Conservation (phyloP, 2,888 invertebrate genomes). For the Leucophenga maculata region DNA sequence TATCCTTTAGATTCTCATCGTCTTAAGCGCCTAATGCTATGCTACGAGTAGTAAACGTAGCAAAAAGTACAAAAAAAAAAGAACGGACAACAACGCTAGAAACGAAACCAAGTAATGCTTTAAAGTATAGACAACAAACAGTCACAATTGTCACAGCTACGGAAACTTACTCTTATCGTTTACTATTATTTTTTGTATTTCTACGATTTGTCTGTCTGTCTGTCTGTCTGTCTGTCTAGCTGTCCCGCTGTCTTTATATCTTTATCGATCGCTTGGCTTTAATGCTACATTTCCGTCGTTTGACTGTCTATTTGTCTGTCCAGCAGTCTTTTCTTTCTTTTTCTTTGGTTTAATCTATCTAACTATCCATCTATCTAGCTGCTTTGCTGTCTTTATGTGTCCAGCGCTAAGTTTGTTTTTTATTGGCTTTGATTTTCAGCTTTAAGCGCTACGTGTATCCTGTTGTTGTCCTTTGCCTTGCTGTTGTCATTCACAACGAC, state of each 20-base stretch:
- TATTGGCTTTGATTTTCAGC: slow-evolving; percentile 56
- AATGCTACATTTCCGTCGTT: slow-evolving; percentile 22
- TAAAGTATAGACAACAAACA: slow-evolving; percentile 59
- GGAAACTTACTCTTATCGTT: slow-evolving; percentile 28
- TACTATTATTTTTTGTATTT: background rate
- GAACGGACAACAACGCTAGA: background rate
- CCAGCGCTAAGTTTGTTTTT: background rate
- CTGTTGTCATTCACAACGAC: slow-evolving; percentile 39
- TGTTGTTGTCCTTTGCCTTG: slow-evolving; percentile 15
- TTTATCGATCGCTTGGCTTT: slow-evolving; percentile 23
- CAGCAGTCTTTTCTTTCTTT: background rate
- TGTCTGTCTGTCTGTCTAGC: background rate
- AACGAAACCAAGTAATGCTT: slow-evolving; percentile 62
- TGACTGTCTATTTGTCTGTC: slow-evolving; percentile 19
- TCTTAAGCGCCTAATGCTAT: slow-evolving; percentile 66
- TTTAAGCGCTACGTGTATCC: slow-evolving; percentile 45
- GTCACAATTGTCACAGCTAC: slow-evolving; percentile 33
- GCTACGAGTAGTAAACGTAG: slow-evolving; percentile 55
- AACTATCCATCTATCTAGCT: background rate
- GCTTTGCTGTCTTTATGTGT: slow-evolving; percentile 5
- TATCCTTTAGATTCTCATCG: slow-evolving; percentile 65
- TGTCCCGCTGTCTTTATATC: background rate
- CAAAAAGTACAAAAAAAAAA: background rate
- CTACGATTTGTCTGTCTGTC: slow-evolving; percentile 4
- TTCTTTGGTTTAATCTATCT: background rate